These are phyloP conservation scores for Pachycephala philippinensis DNA, from an alignment of 2,113 vertebrate species.

Conservation along the genomic window DNA sequence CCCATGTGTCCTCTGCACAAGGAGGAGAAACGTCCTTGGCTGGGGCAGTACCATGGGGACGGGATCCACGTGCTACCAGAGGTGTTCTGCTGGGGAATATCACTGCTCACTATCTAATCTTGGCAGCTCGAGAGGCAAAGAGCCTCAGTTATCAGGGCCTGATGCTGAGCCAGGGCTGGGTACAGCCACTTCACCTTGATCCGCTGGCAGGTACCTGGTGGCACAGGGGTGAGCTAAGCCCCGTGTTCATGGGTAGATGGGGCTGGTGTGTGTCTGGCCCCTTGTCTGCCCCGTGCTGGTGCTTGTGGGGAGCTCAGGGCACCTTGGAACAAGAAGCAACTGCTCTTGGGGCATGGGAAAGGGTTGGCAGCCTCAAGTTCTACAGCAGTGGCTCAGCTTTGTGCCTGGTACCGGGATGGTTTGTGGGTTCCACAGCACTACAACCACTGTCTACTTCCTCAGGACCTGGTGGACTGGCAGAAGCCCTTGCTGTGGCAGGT, in stretches of 20 bases:
- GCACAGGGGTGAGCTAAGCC: not conserved
- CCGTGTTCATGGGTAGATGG: fast-evolving
- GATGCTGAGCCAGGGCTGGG: not conserved
- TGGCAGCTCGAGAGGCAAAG: not conserved
- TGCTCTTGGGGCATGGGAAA: not conserved
- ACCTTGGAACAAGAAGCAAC: not conserved
- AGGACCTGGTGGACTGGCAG: conserved; percentile 96
- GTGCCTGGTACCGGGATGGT: not conserved
- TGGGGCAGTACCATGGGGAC: fast-evolving
- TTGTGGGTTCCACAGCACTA: not conserved
- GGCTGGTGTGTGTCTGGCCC: not conserved
- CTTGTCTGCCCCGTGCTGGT: fast-evolving
- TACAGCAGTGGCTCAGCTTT: fast-evolving
- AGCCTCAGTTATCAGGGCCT: not conserved
- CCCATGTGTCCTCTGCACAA: fast-evolving
- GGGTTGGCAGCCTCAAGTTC: not conserved
- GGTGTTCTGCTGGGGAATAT: not conserved
- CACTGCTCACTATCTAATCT: not conserved
- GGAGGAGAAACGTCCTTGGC: not conserved
- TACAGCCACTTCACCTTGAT: not conserved
- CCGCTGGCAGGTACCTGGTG: fast-evolving
- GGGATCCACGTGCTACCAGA: fast-evolving
- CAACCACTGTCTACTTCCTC: not conserved
- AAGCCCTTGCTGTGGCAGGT: conserved; percentile 96
- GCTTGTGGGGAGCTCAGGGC: not conserved